Conservation (phyloP, 2,113 vertebrate species). For the Noctilio leporinus region DNA sequence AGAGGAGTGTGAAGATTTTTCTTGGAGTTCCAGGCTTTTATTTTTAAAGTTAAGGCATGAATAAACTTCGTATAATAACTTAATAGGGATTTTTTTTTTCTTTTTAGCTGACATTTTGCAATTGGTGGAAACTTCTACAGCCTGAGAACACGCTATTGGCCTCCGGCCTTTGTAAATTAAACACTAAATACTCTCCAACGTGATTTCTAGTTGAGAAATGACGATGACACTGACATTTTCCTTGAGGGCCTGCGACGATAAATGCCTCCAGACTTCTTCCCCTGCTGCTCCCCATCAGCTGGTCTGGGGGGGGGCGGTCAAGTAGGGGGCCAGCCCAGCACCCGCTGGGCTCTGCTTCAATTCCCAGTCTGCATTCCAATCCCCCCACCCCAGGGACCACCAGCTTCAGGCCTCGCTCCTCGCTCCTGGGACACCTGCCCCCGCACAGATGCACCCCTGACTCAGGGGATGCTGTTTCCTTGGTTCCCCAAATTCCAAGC, state of each 20-base stretch:
- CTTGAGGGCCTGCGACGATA: background rate
- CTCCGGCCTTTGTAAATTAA: background rate
- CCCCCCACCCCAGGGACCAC: background rate
- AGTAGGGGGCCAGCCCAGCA: background rate
- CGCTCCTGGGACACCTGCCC: background rate
- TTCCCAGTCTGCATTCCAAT: background rate
- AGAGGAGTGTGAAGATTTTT: background rate
- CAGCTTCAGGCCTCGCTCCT: background rate
- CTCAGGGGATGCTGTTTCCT: background rate
- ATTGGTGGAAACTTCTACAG: background rate
- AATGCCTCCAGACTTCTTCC: background rate
- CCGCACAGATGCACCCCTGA: background rate
- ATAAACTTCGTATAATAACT: background rate
- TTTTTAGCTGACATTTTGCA: background rate
- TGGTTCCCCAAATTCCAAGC: background rate
- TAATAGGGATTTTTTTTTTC: background rate
- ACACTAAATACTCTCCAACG: background rate
- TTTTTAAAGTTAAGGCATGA: background rate
- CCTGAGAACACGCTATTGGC: background rate
- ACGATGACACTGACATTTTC: background rate
- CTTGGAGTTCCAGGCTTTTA: background rate
- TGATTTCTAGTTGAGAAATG: background rate
- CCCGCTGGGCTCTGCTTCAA: fast-evolving
- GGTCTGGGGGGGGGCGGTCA: background rate
- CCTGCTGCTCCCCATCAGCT: background rate